Percentiles rank a stretch among this genome's conserved stretches.
These are phyloP conservation scores for Drosophila crucigera DNA, from an alignment of 2,888 invertebrate species.

Conservation along the genomic window DNA sequence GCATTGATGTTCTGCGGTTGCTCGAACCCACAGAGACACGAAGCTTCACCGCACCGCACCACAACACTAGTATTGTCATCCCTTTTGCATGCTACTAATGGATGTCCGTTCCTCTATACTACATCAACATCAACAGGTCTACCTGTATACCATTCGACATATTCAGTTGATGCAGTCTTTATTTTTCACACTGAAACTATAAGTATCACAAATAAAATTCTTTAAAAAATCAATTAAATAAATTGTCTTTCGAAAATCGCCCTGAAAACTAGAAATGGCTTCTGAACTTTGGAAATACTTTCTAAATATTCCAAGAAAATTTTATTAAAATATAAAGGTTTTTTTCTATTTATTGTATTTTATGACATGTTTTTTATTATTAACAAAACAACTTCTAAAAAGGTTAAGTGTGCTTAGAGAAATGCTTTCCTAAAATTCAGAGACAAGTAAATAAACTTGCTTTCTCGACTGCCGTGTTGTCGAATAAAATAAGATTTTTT, in stretches of 20 bases:
- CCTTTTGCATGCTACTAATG: not conserved
- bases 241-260: not conserved
- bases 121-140: not conserved
- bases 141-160: not conserved
- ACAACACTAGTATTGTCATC: not conserved
- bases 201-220: not conserved
- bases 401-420: not conserved
- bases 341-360: not conserved
- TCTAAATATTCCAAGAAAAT: not conserved
- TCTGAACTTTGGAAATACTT: not conserved
- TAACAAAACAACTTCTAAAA: not conserved
- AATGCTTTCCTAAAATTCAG: not conserved
- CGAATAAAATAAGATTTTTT: not conserved
- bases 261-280: not conserved
- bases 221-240: not conserved
- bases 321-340: rapidly evolving
- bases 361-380: not conserved
- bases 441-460: not conserved
- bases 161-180: not conserved
- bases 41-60: not conserved
- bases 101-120: not conserved
- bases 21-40: not conserved
- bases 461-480: not conserved
- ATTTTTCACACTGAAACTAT: not conserved
- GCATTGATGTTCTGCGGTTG: conserved; percentile 35